Evolutionary conservation across 2,888 invertebrate genomes (phyloP).

Genomic region (Diloba caeruleocephala): DNA sequence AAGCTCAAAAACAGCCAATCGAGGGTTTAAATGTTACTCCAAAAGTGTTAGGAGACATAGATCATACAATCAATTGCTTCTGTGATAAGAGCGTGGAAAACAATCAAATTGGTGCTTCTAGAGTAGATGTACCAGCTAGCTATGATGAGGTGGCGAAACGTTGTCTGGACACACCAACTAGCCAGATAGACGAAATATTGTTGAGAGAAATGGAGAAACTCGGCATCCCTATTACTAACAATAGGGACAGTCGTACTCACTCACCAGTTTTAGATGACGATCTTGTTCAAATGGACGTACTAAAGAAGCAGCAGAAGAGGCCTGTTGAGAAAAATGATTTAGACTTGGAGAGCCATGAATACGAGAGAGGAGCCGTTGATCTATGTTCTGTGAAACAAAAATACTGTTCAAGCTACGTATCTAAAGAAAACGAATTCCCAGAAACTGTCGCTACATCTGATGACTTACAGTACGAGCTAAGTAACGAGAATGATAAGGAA

Average conservation of each 20-base stretch:
- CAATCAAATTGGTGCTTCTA: not conserved
- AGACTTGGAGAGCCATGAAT: constrained; percentile 2
- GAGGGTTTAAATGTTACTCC: constrained; percentile 63
- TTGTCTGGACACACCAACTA: constrained; percentile 54
- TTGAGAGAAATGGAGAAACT: constrained; percentile 62
- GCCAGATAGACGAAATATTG: constrained; percentile 60
- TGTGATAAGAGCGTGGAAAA: not conserved
- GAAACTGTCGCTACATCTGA: not conserved
- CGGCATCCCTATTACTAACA: constrained; percentile 9
- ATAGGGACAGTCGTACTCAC: not conserved
- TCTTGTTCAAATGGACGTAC: constrained; percentile 17
- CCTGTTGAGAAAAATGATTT: constrained; percentile 1
- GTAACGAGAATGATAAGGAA: no score
- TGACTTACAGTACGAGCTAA: not conserved
- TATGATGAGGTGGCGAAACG: constrained; percentile 61
- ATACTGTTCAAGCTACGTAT: not conserved
- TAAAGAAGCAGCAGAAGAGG: not conserved
- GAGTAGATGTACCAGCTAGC: constrained; percentile 14
- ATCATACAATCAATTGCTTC: not conserved
- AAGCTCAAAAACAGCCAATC: constrained; percentile 55
- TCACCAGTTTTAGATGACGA: constrained; percentile 3
- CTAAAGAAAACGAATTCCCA: not conserved
- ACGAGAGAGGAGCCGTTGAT: not conserved
- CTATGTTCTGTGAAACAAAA: not conserved
- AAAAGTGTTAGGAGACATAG: constrained; percentile 54